Base-by-base conservation (phyloP, 2,797 vertebrate species). In the Sebastes reedi region DNA sequence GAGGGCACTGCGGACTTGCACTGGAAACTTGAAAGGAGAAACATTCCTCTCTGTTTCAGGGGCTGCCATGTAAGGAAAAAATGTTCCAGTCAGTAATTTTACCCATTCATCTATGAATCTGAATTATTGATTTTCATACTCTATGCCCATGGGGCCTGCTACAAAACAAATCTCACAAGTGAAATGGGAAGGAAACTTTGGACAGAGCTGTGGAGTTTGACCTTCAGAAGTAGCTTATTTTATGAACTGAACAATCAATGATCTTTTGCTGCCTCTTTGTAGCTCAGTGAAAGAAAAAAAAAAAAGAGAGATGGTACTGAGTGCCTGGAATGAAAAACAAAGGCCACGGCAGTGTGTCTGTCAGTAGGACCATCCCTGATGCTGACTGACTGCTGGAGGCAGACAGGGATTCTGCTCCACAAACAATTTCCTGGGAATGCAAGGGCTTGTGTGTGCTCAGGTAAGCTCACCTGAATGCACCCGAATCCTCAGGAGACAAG, bases 401-500 rank as follows among this genome's bases (percentile, higher is more conserved):
- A 92, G 88, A 92, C 68, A 46, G 84, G 81, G 84, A 87, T 81
- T 89, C 76, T 72, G 67, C 86, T 90, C 72, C 81, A 87, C 89
- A 92, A 93, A 93, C 90, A 91, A 84, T 74, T 77, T 80, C 70
- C 79, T 79, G 90, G 88, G 89, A 93, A 88, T 89, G 87, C 85
- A 67, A 29, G 12, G 69, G 75, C 83, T 80, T 59, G 77, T 93
- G 89, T 91, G 90, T 93, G 85, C 81, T 92, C 88, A 88, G 86
- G 86, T 93, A 94, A 93, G 85, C 88, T 92, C 89, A 92, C 88
- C 92, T 94, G 85, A 94, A 93, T 90, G 86, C 84, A 83, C 69
- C 46, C 5, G 39, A 87, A 91, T 88, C 73, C 77, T 75, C 59
- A 66, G 80, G 81, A 92, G 83, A 88, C 80, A 79, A 85, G 71